Conservation (phyloP, 2,113 vertebrate genomes). For the Kryptolebias marmoratus region DNA sequence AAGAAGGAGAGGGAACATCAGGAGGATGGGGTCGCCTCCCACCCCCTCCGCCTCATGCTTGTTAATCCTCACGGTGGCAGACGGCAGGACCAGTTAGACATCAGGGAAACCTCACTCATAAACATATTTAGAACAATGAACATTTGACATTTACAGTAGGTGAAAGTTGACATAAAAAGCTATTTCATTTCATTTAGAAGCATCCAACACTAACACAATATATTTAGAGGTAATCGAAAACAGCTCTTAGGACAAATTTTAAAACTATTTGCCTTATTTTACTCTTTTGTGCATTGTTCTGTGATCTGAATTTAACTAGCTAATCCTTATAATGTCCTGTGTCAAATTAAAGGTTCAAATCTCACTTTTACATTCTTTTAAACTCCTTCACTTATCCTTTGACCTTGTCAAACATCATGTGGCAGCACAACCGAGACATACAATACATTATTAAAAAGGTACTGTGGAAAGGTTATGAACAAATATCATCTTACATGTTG, state of each 20-base stretch:
- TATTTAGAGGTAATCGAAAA: neutral
- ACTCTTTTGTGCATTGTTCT: conserved; percentile 24
- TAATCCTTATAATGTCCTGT: conserved; percentile 39
- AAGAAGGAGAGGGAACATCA: conserved; percentile 58
- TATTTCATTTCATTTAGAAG: neutral
- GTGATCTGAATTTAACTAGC: conserved; percentile 6
- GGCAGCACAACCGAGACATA: neutral
- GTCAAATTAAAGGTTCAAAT: conserved; percentile 8
- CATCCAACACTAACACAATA: neutral
- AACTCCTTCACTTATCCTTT: conserved; percentile 6
- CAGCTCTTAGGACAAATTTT: too few species aligned
- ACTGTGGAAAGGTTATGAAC: too few species aligned
- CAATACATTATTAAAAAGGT: neutral
- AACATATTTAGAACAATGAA: conserved; percentile 41
- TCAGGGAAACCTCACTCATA: conserved; percentile 52
- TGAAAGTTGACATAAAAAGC: neutral
- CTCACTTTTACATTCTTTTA: neutral
- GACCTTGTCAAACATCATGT: neutral
- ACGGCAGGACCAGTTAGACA: conserved; percentile 56
- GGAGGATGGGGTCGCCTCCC: conserved; percentile 46
- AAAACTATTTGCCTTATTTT: neutral
- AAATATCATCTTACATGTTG: too few species aligned
- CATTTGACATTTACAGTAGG: conserved; percentile 12
- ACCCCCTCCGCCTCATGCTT: conserved; percentile 39
- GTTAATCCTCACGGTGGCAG: conserved; percentile 68